A percentile compares a stretch with the other conserved stretches of the same genome.
These are phyloP conservation scores for Campaea margaritaria DNA, from an alignment of 2,888 invertebrate species.

Conservation along the genomic window DNA sequence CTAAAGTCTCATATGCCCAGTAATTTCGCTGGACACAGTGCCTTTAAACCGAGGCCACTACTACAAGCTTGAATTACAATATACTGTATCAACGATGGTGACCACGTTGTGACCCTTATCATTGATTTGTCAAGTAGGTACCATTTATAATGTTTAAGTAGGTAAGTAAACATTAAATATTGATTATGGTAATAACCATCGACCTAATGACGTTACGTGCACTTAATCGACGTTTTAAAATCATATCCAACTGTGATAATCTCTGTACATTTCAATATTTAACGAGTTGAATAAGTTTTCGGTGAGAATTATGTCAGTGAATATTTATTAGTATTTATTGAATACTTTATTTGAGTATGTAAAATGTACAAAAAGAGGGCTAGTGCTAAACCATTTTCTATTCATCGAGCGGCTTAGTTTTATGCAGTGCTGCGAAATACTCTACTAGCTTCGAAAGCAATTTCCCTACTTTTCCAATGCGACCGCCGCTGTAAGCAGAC, in stretches of 20 bases:
- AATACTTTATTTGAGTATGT: neutral
- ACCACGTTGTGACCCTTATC: no score
- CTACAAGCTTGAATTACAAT: no score
- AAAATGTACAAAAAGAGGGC: neutral
- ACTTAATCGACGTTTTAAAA: constrained; percentile 20
- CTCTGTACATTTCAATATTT: constrained; percentile 45
- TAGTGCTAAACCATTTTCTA: no score
- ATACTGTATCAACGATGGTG: no score
- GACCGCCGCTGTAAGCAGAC: constrained; percentile 34
- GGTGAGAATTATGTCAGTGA: constrained; percentile 36
- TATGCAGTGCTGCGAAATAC: no score
- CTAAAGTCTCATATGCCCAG: no score
- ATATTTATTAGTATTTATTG: neutral
- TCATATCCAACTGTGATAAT: constrained; percentile 50
- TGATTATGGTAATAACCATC: constrained; percentile 4
- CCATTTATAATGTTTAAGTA: no score
- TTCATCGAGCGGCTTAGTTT: no score
- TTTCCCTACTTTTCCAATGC: constrained; percentile 9
- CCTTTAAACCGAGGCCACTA: no score
- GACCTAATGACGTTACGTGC: constrained; percentile 3
- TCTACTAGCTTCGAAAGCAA: neutral
- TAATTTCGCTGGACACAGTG: no score
- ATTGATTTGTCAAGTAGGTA: no score
- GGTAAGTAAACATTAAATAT: neutral
- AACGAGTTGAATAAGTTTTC: constrained; percentile 39